Percentiles rank a stretch among this genome's conserved stretches.
These are phyloP conservation scores for Leucophenga montana DNA, from an alignment of 2,888 invertebrate species.

Conservation along the genomic window DNA sequence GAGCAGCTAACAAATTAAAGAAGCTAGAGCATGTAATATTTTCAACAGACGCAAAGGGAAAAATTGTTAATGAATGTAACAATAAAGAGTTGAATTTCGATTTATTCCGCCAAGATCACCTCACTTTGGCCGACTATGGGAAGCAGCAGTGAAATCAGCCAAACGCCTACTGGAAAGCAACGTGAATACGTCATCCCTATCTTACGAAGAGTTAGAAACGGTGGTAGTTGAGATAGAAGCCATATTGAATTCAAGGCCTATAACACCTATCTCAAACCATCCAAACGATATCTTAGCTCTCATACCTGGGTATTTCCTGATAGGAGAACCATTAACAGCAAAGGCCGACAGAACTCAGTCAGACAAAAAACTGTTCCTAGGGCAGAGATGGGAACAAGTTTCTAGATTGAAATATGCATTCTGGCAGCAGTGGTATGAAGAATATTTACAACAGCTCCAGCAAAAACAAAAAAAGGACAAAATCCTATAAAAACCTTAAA, in stretches of 20 bases:
- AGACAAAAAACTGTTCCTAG: neutral
- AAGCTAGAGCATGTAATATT: neutral
- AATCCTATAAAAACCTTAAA: neutral
- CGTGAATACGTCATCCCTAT: conserved; percentile 45
- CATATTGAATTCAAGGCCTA: conserved; percentile 51
- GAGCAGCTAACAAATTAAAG: neutral
- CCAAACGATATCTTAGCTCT: conserved; percentile 35
- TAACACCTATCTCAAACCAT: conserved; percentile 44
- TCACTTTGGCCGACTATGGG: conserved; percentile 20
- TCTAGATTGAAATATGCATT: neutral
- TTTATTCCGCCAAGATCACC: neutral
- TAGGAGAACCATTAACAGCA: neutral
- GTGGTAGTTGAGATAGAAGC: conserved; percentile 47
- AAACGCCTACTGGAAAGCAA: conserved; percentile 47
- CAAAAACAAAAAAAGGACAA: neutral
- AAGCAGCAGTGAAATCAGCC: conserved; percentile 37
- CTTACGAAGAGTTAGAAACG: conserved; percentile 54
- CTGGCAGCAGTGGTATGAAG: neutral
- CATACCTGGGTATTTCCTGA: conserved; percentile 19
- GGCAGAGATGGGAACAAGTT: neutral
- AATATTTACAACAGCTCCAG: neutral
- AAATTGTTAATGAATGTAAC: neutral
- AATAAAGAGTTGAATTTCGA: neutral
- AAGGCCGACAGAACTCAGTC: neutral
- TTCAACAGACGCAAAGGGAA: neutral